A percentile compares a stretch with the other conserved stretches of the same genome.
phyloP scores from a whole-genome alignment of 2,888 invertebrate genomes.

The Oegoconia quadripuncta region DNA sequence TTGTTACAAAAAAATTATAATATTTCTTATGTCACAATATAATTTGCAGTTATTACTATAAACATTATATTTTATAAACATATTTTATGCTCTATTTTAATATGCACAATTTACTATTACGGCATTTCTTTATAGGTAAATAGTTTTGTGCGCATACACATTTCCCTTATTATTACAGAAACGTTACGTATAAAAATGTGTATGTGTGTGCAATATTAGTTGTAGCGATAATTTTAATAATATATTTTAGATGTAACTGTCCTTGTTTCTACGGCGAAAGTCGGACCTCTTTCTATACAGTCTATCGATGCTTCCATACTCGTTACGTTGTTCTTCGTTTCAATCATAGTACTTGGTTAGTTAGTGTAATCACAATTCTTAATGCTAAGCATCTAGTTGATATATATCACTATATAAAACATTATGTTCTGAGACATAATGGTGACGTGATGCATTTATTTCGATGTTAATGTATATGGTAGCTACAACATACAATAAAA shows the following conservation, averaged over 20 bases:
- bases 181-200: conserved; percentile 68
- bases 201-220: conserved; percentile 80
- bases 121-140: conserved; percentile 66
- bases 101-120: conserved; percentile 74
- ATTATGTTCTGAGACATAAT: conserved; percentile 73
- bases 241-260: conserved; percentile 56
- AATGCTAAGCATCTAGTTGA: conserved; percentile 65
- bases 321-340: conserved; percentile 58
- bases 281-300: conserved; percentile 22
- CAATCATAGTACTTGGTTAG: conserved; percentile 57
- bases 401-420: conserved; percentile 56
- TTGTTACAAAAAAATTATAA: conserved; percentile 56
- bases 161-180: conserved; percentile 53
- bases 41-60: conserved; percentile 69
- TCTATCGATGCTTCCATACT: conserved; percentile 57
- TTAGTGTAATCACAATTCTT: conserved; percentile 73
- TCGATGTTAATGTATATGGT: conserved; percentile 75
- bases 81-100: conserved; percentile 74
- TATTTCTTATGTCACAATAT: conserved; percentile 55
- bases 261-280: conserved; percentile 31
- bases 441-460: conserved; percentile 79
- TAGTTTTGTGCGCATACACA: conserved; percentile 77
- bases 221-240: conserved; percentile 60
- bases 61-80: conserved; percentile 74
- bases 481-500: conserved; percentile 72